Conservation (phyloP, 2,113 vertebrate species). For the Edolisoma coerulescens region DNA sequence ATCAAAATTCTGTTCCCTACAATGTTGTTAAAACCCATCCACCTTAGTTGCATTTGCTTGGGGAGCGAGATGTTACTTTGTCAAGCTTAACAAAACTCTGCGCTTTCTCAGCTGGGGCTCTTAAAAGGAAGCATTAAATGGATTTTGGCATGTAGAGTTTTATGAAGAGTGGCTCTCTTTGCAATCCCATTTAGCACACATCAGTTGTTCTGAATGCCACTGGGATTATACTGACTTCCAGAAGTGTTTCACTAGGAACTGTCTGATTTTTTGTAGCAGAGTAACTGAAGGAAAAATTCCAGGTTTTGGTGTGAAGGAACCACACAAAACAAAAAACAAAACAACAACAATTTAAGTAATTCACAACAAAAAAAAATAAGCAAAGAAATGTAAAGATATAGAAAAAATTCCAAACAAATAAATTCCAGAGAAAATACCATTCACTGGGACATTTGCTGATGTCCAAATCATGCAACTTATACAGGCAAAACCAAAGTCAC, state of each 20-base stretch:
- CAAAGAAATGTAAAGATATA: background rate
- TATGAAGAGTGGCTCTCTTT: background rate
- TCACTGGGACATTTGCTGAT: background rate
- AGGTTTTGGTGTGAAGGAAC: background rate
- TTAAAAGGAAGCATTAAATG: background rate
- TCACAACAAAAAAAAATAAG: fast-evolving
- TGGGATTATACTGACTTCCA: background rate
- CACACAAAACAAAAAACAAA: background rate
- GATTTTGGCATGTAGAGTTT: background rate
- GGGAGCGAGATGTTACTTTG: background rate
- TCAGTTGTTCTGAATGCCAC: background rate
- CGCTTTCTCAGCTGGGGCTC: background rate
- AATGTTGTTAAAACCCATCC: background rate
- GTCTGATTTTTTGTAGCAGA: background rate
- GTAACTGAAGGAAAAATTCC: background rate
- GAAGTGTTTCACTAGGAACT: background rate
- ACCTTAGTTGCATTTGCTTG: background rate
- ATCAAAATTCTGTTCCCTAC: background rate
- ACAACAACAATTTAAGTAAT: background rate
- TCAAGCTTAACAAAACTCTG: background rate
- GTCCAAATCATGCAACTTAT: background rate
- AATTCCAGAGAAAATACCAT: background rate
- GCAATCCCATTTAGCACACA: background rate
- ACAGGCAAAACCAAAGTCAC: background rate
- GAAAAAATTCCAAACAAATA: background rate